Evolutionary conservation across 2,888 invertebrate genomes (phyloP).

Genomic region (Conistra vaccinii): DNA sequence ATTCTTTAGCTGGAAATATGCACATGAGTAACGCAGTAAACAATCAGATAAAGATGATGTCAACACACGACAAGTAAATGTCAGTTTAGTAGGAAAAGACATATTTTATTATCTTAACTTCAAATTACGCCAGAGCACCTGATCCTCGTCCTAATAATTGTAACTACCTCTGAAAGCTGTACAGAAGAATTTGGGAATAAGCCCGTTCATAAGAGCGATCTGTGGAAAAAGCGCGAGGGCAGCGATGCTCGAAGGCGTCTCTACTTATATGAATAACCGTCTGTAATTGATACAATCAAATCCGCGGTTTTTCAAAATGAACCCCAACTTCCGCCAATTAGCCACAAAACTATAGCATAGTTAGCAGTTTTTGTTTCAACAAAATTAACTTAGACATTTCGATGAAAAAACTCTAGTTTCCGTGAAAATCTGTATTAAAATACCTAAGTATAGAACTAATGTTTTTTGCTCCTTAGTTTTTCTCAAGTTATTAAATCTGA

Average conservation of each 20-base stretch:
- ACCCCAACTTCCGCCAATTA: constrained; percentile 24
- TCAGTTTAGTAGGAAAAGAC: neutral
- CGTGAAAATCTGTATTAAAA: constrained; percentile 39
- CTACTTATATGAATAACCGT: no score
- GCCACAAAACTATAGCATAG: constrained; percentile 23
- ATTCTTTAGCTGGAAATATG: constrained; percentile 16
- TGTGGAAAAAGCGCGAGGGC: no score
- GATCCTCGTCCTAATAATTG: neutral
- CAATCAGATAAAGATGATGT: constrained; percentile 8
- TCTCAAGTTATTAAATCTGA: constrained; percentile 49
- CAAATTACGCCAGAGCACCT: neutral
- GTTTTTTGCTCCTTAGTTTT: constrained; percentile 47
- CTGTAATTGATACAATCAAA: neutral
- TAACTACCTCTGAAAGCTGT: neutral
- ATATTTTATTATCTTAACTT: neutral
- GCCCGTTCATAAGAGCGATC: neutral
- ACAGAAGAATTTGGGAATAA: neutral
- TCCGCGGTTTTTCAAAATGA: neutral
- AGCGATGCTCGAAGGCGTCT: neutral
- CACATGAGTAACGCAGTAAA: constrained; percentile 3
- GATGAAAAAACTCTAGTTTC: constrained; percentile 54
- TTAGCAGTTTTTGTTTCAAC: constrained; percentile 44
- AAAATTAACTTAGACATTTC: constrained; percentile 41
- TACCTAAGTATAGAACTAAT: constrained; percentile 37
- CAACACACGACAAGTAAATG: neutral